Evolutionary conservation across 1,140 invertebrate genomes (phyloP), one percentile per base, ranked within the genome.

Genomic region (Araneus ventricosus): DNA sequence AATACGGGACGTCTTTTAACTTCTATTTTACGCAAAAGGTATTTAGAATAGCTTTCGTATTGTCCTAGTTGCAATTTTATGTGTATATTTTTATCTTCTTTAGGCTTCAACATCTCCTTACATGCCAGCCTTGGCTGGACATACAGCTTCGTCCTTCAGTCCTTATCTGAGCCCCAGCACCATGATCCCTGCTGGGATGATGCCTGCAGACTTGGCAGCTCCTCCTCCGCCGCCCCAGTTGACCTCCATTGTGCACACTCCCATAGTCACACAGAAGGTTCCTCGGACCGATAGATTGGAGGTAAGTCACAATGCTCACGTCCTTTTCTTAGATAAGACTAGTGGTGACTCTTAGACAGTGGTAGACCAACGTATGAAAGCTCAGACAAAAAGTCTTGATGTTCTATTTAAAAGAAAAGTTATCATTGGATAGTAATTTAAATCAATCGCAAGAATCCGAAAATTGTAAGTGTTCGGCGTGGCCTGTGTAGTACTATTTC

Each of bases 271-370:
- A 37, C 94, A 98, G 96, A 99, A 99, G 96, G 97, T 99, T 96
- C 97, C 98, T 93, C 97, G 98, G 95, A 98, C 98, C 95, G 98
- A 99, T 96, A 97, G 98, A 96, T 97, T 99, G 96, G 98, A 99
- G 98, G 98, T 99, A 97, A 96, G 97, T 94, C 41, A n/a, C 0
- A 37, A 17, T 41, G 27, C 75, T 14, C 10, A 14, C 70, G 8
- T 79, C 17, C 7, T 7, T 24, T 63, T 63, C 59, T 63, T 22
- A n/a, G 59, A 22, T 63, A 24, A 24, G 59, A 63, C 6, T n/a
- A 63, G 59, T n/a, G 22, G 5, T n/a, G n/a, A n/a, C n/a, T n/a
- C 59, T 63, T 63, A n/a, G 22, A 61, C 17, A 52, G 45, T 52
- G 45, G 10, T 52, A 52, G 45, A 52, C 10, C 45, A 14, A 52